Conservation (phyloP, 1,140 invertebrate species). For the Acromyrmex heyeri region DNA sequence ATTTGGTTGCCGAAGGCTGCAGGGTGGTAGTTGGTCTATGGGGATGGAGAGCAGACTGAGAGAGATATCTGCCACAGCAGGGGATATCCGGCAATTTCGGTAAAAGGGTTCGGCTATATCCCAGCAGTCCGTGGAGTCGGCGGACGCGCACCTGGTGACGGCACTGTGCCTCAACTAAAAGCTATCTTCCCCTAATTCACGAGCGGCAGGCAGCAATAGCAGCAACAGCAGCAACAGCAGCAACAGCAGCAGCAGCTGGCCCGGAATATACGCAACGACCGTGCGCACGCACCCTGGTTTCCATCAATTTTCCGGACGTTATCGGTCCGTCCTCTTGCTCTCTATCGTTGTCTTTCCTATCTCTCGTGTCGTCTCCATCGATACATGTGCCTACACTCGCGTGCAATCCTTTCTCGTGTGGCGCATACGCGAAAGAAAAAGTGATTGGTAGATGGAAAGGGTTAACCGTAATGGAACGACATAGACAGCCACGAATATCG, state of each 20-base stretch:
- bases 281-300: conserved; percentile 46
- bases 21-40: neutral
- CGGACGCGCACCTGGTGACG: conserved; percentile 76
- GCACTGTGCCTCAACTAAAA: conserved; percentile 72
- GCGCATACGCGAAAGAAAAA: neutral
- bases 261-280: conserved; percentile 64
- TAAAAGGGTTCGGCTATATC: conserved; percentile 81
- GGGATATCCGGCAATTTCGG: conserved; percentile 79
- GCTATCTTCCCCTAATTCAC: conserved; percentile 79
- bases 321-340: conserved; percentile 29
- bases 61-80: conserved; percentile 27
- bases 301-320: conserved; percentile 70
- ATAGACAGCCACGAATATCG: neutral
- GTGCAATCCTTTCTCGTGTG: neutral
- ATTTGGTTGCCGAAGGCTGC: neutral
- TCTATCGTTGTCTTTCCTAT: conserved; percentile 52
- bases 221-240: neutral
- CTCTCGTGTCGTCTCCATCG: conserved; percentile 1
- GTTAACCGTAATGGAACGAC: conserved; percentile 4
- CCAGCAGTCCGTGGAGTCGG: conserved; percentile 37
- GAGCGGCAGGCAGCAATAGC: conserved; percentile 23
- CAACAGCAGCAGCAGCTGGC: conserved; percentile 5
- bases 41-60: neutral
- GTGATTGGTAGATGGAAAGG: neutral
- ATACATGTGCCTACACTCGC: neutral